Evolutionary conservation across 2,113 vertebrate genomes (phyloP).

Genomic region (Lampris megalopsis): DNA sequence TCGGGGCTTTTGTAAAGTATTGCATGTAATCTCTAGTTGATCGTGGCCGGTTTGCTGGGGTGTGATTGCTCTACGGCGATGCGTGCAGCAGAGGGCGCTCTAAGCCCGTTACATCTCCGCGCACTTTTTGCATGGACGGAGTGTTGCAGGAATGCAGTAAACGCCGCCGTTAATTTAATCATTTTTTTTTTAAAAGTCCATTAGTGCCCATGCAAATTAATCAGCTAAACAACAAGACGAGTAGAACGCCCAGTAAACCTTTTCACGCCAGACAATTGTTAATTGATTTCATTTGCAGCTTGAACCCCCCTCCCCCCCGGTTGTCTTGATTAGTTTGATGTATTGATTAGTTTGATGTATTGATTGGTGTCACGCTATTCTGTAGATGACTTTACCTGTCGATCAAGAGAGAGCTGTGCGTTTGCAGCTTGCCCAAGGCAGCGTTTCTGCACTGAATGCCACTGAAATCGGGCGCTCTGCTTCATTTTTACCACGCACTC

Average conservation of each 20-base stretch:
- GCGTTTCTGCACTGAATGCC: conserved; percentile 36
- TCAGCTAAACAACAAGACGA: no score
- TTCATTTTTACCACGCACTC: no score
- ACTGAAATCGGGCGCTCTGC: no score
- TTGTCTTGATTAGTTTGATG: no score
- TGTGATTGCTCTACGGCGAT: neutral
- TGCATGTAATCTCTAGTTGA: conserved; percentile 17
- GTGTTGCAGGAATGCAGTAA: conserved; percentile 26
- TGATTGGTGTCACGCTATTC: neutral
- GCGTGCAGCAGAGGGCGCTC: conserved; percentile 63
- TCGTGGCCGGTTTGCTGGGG: neutral
- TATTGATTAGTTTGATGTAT: neutral
- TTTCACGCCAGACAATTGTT: no score
- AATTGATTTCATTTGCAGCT: no score
- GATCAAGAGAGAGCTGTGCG: conserved; percentile 11
- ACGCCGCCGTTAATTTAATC: neutral
- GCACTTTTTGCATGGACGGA: neutral
- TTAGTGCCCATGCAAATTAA: no score
- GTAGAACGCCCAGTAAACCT: no score
- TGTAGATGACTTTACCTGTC: conserved; percentile 34
- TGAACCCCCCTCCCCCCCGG: no score
- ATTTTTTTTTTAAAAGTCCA: no score
- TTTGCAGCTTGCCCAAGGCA: conserved; percentile 32
- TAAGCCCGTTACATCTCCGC: conserved; percentile 18
- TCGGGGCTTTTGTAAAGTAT: no score